Evolutionary conservation across 2,113 vertebrate species (phyloP).

Genomic region (Apaloderma vittatum): DNA sequence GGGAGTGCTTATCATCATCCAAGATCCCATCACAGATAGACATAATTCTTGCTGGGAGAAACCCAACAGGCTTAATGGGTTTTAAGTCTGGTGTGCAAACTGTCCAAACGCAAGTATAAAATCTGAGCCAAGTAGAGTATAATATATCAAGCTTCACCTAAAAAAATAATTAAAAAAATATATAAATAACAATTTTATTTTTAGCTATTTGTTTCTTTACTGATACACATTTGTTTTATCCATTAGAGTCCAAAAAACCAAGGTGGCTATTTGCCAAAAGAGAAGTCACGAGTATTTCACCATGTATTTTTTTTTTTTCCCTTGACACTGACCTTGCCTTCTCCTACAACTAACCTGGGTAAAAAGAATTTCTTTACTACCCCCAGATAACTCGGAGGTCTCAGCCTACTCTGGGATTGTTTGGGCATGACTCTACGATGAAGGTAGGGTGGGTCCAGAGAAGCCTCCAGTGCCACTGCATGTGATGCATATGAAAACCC

Average conservation of each 20-base stretch:
- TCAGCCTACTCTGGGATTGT: background rate
- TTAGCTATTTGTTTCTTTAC: background rate
- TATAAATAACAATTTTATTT: background rate
- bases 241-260: slow-evolving; percentile 88
- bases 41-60: background rate
- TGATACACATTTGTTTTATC: slow-evolving; percentile 32
- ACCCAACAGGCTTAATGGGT: background rate
- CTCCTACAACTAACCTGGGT: background rate
- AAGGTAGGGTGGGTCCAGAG: background rate
- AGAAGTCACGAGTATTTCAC: slow-evolving; percentile 79
- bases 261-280: slow-evolving; percentile 92
- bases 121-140: background rate
- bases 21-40: background rate
- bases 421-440: background rate
- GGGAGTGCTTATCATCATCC: background rate
- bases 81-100: background rate
- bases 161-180: background rate
- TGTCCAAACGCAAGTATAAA: background rate
- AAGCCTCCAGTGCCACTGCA: background rate
- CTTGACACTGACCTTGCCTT: background rate
- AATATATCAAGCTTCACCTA: background rate
- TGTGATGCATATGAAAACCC: rapidly evolving
- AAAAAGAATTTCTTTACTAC: background rate
- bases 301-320: background rate
- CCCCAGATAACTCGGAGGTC: background rate